phyloP scores from a whole-genome alignment of 2,113 vertebrate genomes.

The Takifugu flavidus region DNA sequence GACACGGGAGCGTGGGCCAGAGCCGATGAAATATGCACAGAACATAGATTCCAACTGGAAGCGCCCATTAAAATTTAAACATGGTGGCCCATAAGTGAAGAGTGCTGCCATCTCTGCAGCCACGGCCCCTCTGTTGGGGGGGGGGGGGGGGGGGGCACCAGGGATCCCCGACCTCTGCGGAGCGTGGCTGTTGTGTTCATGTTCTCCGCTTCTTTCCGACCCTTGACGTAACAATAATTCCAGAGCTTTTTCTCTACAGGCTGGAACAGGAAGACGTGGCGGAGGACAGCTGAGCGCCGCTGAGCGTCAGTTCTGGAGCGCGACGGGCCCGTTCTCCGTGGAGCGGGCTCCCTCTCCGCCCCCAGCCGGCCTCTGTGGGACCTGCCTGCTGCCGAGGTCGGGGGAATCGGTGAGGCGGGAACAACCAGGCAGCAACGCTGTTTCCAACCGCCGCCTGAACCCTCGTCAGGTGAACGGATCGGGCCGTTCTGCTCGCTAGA shows the following conservation, averaged over 20 bases:
- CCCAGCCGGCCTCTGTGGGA: conserved; percentile 2
- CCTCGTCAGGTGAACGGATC: too few species aligned
- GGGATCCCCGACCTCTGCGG: too few species aligned
- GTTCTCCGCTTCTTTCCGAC: too few species aligned
- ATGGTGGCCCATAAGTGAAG: conserved; percentile 4
- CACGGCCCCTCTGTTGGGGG: conserved; percentile 46
- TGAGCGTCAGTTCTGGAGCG: conserved; percentile 34
- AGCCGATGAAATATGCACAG: not conserved
- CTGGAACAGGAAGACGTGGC: too few species aligned
- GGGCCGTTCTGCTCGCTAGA: too few species aligned
- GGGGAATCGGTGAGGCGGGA: not conserved
- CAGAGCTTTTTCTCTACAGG: too few species aligned
- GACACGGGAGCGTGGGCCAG: not conserved
- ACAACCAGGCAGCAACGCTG: not conserved
- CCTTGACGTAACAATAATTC: too few species aligned
- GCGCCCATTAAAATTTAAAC: conserved; percentile 24
- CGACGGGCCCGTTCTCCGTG: conserved; percentile 53
- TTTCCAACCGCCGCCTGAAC: not conserved
- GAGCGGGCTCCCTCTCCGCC: conserved; percentile 11
- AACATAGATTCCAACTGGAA: not conserved
- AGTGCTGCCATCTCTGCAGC: conserved; percentile 29
- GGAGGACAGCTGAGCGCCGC: too few species aligned
- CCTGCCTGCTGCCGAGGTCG: conserved; percentile 32
- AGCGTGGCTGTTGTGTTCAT: conserved; percentile 7
- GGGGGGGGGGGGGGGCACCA: too few species aligned